Base-by-base conservation (phyloP, 2,113 vertebrate genomes). In the Pantherophis guttatus region DNA sequence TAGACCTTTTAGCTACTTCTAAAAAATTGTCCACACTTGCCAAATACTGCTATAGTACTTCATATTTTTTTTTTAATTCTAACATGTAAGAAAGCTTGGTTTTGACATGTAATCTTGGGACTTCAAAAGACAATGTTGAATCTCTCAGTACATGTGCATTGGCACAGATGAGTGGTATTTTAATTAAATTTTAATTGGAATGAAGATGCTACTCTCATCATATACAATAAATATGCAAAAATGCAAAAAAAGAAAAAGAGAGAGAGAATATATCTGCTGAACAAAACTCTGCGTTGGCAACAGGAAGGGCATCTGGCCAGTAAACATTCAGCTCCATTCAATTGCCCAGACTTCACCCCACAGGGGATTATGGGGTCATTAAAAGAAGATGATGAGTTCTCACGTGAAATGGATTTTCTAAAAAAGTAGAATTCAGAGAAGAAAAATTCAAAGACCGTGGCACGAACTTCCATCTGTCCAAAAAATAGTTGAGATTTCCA, bases 41-140 rank as follows among this genome's bases (percentile, higher is more conserved):
- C 96, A 96, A 75, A 44, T 95, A 15, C 92, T 96, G 96, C 94
- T 95, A 95, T 88, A 94, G 91, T 95, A 93, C 91, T 55, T 81
- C 75, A 81, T 81, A n/a, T 81, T 23, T 95, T 95, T 44, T 44
- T 44, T 44, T 44, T 0, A n/a, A 94, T 96, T 95, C 96, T 97
- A 95, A 81, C 95, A 95, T 94, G 94, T 96, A 94, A 26, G 58
- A 94, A 94, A 89, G 95, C 96, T 97, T 97, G 95, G 92, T 96
- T 96, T 94, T 96, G 96, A 94, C 92, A 29, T 96, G 93, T 97
- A 58, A 95, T 96, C 95, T 95, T 95, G 94, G 97, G 97, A 97
- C 96, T 96, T 96, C 48, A 93, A 29, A 97, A 97, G 96, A 96
- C 97, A 96, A 95, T 96, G 95, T 92, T 88, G 95, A 93, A 10